These are phyloP conservation scores for Lerema accius DNA, from an alignment of 1,140 invertebrate genomes.

Conservation along the genomic window DNA sequence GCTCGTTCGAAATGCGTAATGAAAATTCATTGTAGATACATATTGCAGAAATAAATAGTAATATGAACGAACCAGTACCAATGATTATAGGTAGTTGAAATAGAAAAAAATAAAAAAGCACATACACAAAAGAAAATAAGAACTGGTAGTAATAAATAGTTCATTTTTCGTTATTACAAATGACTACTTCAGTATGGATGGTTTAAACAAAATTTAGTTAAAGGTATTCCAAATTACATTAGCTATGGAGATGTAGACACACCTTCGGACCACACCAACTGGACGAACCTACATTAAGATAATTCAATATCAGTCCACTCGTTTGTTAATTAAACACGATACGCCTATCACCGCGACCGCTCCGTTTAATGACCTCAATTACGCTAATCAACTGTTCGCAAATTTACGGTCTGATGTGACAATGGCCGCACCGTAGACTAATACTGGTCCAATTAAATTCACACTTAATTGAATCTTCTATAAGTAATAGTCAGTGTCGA, in stretches of 20 bases:
- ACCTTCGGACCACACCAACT: constrained; percentile 11
- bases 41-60: too few species aligned
- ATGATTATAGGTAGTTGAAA: too few species aligned
- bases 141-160: too few species aligned
- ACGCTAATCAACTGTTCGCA: constrained; percentile 72
- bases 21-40: too few species aligned
- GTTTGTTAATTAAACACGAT: constrained; percentile 79
- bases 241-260: constrained; percentile 5
- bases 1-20: too few species aligned
- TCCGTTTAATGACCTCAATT: constrained; percentile 73
- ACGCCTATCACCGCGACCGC: constrained; percentile 63
- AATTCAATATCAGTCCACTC: constrained; percentile 66
- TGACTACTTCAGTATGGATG: neutral
- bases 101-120: too few species aligned
- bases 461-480: constrained; percentile 49
- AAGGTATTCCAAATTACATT: neutral
- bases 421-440: constrained; percentile 14
- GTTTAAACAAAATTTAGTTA: neutral
- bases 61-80: too few species aligned
- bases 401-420: constrained; percentile 59
- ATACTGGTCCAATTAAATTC: constrained; percentile 41
- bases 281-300: constrained; percentile 62
- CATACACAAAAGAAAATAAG: too few species aligned
- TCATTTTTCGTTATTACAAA: too few species aligned
- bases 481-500: neutral